Evolutionary conservation across 2,113 vertebrate genomes (phyloP).

Genomic region (Puntigrus tetrazona): DNA sequence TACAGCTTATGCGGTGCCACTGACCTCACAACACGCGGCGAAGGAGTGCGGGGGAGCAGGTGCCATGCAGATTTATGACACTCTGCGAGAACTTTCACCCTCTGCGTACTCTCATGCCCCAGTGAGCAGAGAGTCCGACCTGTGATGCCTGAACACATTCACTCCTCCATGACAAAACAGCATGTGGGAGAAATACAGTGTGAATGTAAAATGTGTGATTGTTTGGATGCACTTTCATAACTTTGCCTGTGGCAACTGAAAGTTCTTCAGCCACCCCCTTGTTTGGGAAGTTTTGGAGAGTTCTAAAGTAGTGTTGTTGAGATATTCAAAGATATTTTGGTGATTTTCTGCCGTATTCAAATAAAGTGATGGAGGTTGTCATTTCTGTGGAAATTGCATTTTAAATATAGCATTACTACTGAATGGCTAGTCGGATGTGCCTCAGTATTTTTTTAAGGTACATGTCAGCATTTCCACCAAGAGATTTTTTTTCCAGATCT

Average conservation of each 20-base stretch:
- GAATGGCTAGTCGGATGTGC: neutral
- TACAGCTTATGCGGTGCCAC: constrained; percentile 67
- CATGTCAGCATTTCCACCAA: constrained; percentile 25
- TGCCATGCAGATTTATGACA: constrained; percentile 72
- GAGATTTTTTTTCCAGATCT: constrained; percentile 11
- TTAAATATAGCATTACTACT: neutral
- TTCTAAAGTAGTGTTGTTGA: neutral
- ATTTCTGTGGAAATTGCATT: neutral
- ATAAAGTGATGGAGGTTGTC: neutral
- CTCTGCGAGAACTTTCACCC: constrained; percentile 40
- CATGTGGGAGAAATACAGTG: neutral
- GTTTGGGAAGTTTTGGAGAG: neutral
- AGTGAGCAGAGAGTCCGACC: constrained; percentile 41
- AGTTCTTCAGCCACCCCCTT: neutral
- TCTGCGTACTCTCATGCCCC: constrained; percentile 48
- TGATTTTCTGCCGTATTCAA: neutral
- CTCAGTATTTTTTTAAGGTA: constrained; percentile 33
- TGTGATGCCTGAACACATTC: constrained; percentile 27
- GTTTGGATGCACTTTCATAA: neutral
- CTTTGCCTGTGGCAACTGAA: constrained; percentile 6
- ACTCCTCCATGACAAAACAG: constrained; percentile 35
- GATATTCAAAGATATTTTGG: neutral
- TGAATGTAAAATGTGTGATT: constrained; percentile 2
- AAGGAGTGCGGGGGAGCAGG: constrained; percentile 71
- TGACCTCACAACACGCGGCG: constrained; percentile 73